A percentile compares a stretch with the other conserved stretches of the same genome.
Conservation (phyloP, 2,113 vertebrate species). For the Haemorhous mexicanus region DNA sequence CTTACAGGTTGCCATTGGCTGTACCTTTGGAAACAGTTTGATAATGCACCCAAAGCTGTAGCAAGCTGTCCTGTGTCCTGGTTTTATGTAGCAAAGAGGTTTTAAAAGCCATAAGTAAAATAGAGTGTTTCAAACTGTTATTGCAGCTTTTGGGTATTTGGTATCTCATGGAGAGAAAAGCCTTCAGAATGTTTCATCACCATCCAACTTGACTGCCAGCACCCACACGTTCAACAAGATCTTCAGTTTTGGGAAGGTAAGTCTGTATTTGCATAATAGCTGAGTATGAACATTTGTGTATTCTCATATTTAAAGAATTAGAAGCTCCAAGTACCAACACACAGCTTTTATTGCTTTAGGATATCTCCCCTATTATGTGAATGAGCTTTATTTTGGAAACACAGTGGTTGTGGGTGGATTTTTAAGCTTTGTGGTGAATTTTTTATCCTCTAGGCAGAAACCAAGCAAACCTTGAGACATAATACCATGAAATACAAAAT, state of each 20-base stretch:
- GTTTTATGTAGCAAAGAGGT: background rate
- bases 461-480: background rate
- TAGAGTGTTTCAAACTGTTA: background rate
- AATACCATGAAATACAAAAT: background rate
- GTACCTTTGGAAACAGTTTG: background rate
- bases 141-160: constrained; percentile 27
- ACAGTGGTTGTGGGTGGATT: background rate
- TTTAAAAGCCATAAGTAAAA: background rate
- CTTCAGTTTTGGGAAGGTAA: constrained; percentile 70
- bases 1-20: background rate
- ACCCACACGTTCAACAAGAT: constrained; percentile 42
- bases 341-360: background rate
- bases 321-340: background rate
- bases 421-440: background rate
- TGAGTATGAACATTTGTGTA: background rate
- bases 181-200: constrained; percentile 25
- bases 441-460: background rate
- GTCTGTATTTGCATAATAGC: background rate
- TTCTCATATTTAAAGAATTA: background rate
- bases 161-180: constrained; percentile 9
- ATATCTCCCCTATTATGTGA: background rate
- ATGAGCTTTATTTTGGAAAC: background rate
- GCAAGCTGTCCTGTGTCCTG: background rate
- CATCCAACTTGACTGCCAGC: constrained; percentile 49
- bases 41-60: background rate